A percentile compares a stretch with the other conserved stretches of the same genome.
Conservation (phyloP, 1,140 invertebrate genomes). For the Melanaphis sacchari region DNA sequence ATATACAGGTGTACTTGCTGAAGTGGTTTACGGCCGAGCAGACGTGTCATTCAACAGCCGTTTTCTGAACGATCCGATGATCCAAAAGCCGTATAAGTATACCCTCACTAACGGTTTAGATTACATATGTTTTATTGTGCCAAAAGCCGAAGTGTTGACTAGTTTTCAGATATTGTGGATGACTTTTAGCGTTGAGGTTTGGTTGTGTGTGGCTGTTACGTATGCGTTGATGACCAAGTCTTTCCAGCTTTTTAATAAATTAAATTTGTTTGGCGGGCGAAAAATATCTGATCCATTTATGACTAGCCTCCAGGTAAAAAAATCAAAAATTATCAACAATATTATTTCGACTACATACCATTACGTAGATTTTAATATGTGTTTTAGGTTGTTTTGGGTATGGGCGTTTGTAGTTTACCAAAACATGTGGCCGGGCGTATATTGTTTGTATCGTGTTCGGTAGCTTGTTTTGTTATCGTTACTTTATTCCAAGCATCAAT, state of each 20-base stretch:
- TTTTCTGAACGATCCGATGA: slow-evolving; percentile 35
- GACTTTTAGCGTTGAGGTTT: slow-evolving; percentile 39
- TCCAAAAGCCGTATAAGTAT: slow-evolving; percentile 22
- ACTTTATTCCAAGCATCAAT: slow-evolving; percentile 32
- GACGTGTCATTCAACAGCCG: slow-evolving; percentile 30
- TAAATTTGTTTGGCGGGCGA: background rate
- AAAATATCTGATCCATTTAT: slow-evolving; percentile 29
- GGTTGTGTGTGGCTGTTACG: background rate
- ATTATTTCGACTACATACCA: too few species aligned
- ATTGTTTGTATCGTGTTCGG: slow-evolving; percentile 19
- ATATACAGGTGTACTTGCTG: background rate
- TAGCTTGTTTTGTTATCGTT: slow-evolving; percentile 30
- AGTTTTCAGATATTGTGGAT: slow-evolving; percentile 33
- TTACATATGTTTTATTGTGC: slow-evolving; percentile 43
- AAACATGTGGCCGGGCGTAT: slow-evolving; percentile 28
- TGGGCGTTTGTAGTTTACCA: slow-evolving; percentile 16
- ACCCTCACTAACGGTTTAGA: background rate
- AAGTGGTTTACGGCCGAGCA: background rate
- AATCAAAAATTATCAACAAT: too few species aligned
- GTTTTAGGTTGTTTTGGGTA: slow-evolving; percentile 15
- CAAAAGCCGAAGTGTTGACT: background rate
- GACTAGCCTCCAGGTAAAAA: slow-evolving; percentile 39
- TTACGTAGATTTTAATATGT: background rate
- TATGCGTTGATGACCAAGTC: slow-evolving; percentile 7
- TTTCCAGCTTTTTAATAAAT: slow-evolving; percentile 29